These are phyloP conservation scores for Meloidogyne exigua DNA, from an alignment of 1,140 invertebrate genomes.

Conservation along the genomic window DNA sequence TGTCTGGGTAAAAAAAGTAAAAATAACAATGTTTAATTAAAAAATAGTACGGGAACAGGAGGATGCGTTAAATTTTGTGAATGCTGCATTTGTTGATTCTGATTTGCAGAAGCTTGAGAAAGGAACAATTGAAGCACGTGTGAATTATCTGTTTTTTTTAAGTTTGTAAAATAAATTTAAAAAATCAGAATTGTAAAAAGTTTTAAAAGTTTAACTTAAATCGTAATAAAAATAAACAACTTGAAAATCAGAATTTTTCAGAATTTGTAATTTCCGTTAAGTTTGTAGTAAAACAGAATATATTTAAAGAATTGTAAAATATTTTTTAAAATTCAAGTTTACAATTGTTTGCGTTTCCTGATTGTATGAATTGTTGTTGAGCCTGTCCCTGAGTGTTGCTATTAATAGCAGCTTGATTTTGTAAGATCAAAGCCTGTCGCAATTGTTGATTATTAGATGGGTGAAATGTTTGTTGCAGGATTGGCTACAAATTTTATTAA, in stretches of 20 bases:
- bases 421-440: conserved; percentile 5
- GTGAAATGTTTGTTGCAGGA: background rate
- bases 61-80: background rate
- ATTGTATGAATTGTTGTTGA: conserved; percentile 9
- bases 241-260: background rate
- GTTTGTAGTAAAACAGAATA: background rate
- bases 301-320: too few species aligned
- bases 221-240: too few species aligned
- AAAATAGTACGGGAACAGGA: conserved; percentile 1
- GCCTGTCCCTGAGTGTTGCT: background rate
- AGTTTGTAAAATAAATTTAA: too few species aligned
- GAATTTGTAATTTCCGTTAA: background rate
- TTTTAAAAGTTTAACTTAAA: background rate
- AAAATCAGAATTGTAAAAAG: too few species aligned
- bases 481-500: background rate
- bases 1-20: background rate
- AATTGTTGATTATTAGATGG: conserved; percentile 3
- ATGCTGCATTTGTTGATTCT: conserved; percentile 7
- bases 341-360: conserved; percentile 18
- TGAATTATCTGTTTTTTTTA: conserved; percentile 11
- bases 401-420: conserved; percentile 10
- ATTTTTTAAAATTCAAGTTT: background rate
- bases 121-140: conserved; percentile 26
- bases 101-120: conserved; percentile 11
- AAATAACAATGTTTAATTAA: background rate